Evolutionary conservation across 2,888 invertebrate species (phyloP).

Genomic region (Dasysyrphus albostriatus): DNA sequence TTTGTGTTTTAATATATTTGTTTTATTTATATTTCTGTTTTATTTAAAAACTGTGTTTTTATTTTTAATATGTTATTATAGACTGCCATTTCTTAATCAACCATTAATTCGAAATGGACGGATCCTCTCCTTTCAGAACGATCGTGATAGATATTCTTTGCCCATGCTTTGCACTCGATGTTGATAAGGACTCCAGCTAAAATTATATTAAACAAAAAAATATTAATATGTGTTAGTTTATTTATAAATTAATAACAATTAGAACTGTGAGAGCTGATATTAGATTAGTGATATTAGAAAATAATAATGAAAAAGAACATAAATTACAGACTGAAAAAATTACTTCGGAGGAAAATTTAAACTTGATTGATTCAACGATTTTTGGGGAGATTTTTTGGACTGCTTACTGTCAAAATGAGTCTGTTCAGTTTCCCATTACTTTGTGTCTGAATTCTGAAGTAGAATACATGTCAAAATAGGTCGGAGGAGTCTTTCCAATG

Average conservation of each 20-base stretch:
- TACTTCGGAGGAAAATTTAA: no score
- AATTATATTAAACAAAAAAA: constrained; percentile 60
- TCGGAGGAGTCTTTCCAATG: no score
- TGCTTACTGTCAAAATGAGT: no score
- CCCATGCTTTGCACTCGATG: constrained; percentile 97
- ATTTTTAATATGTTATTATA: constrained; percentile 38
- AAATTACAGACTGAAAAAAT: neutral
- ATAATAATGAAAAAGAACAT: neutral
- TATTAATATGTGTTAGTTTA: neutral
- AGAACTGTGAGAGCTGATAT: neutral
- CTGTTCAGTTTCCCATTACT: no score
- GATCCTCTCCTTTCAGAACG: constrained; percentile 95
- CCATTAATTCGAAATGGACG: constrained; percentile 97
- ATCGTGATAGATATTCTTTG: constrained; percentile 94
- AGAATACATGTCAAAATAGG: no score
- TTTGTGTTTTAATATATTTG: constrained; percentile 35
- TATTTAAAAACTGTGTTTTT: constrained; percentile 62
- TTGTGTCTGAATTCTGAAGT: no score
- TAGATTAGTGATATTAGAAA: neutral
- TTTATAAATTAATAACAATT: neutral
- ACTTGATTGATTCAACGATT: no score
- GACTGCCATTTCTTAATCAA: constrained; percentile 88
- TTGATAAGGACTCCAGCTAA: constrained; percentile 94
- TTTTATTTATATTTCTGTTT: constrained; percentile 35
- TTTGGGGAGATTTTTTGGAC: no score